Evolutionary conservation across 1,140 invertebrate genomes (phyloP), one percentile per base, ranked within the genome.

Genomic region (Macrocentrus cingulum): DNA sequence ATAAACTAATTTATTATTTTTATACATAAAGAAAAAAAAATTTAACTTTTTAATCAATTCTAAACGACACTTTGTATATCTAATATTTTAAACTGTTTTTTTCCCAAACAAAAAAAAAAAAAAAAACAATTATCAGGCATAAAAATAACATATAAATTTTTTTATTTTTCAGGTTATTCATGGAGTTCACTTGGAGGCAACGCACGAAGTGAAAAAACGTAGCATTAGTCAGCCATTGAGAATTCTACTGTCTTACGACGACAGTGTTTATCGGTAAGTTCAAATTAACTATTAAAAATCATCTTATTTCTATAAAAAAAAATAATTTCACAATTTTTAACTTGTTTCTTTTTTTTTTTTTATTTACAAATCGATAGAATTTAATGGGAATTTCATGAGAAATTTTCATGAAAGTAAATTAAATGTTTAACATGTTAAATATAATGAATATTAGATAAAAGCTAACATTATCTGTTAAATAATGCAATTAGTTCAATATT

Each of bases 171-270:
- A 95, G 91, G 86, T 95, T 25, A 82, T 95, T 37, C 87, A 91
- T 67, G 91, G 90, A 55, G 91, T 92, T 32, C 87, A 91, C 71
- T 84, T 94, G 61, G 91, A 92, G 61, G 84, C 87, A 2, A 78
- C 77, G 22, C 92, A 95, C 76, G 74, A 89, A 63, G 84, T 95
- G 61, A 88, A 85, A 65, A 94, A 92, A 74, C 81, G 94, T 52
- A 94, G 90, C 75, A 85, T 89, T 59, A 87, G 90, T 80, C 91
- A 96, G 69, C 90, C 88, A 1, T 81, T 97, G 49, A 84, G 94
- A 67, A 96, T 97, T 65, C 85, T 94, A 61, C 83, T 96, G 59
- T 88, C 88, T 70, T 97, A 96, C 75, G 95, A 97, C 73, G 83
- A 89, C 57, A 95, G 92, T 71, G 89, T 97, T 46, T 89, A 90